Evolutionary conservation across 2,888 invertebrate species (phyloP), one percentile per base, ranked within the genome.

Genomic region (Pharmacophagus antenor): DNA sequence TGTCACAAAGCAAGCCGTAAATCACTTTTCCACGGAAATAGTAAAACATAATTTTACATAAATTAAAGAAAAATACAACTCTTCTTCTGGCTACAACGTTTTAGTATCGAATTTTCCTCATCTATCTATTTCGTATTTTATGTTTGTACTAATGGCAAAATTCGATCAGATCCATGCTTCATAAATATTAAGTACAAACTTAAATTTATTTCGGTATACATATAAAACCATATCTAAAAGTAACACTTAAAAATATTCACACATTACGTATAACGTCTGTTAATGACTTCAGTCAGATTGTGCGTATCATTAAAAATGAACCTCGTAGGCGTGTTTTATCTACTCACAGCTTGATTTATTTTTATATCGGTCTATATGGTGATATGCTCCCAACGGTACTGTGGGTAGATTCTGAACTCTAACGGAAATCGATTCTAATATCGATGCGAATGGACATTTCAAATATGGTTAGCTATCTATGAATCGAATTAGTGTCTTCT

Each of bases 401-500:
- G 84, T 86, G 81, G 84, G 85, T 82, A 80, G 83, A 84, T 73
- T 77, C 71, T 66, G 77, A 79, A 80, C 79, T 78, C 73, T 80
- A 79, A 80, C 79, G 79, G 78, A 82, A 82, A 83, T 82, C 80
- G 82, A 83, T 82, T 84, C 69, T 70, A 74, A 71, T 73, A 76
- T 76, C 76, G 77, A 78, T 72, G 77, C 69, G 76, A 77, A 77
- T 78, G 76, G 80, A 80, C 80, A 82, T 71, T 79, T 76, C 79
- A 79, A 81, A 80, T 78, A 74, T 66, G 85, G 85, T 88, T 84
- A 86, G 83, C 75, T 81, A 75, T 72, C 73, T 72, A 73, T 73
- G 77, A 87, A 80, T 84, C 73, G 77, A 87, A 80, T 84, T 77
- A 85, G 84, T 79, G 80, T 80, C 82, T 81, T 73, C 71, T 68